Percentiles rank a stretch among this genome's conserved stretches.
These are phyloP conservation scores for Hucho hucho DNA, from an alignment of 2,113 vertebrate species.

Conservation along the genomic window DNA sequence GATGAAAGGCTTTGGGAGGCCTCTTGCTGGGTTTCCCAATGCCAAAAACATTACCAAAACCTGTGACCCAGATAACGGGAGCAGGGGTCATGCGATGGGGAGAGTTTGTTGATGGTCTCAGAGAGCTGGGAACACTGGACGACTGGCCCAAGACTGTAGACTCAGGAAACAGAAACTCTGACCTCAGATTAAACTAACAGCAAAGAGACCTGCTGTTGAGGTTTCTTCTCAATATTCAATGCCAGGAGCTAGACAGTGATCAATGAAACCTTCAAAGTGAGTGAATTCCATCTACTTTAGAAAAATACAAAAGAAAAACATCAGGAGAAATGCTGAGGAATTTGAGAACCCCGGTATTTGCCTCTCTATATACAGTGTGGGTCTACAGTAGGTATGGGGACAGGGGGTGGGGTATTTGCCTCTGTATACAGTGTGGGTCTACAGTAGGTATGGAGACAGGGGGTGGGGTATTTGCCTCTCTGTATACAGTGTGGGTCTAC, in stretches of 20 bases:
- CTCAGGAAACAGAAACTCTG: too few species aligned
- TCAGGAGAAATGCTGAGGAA: not conserved
- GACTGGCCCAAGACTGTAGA: too few species aligned
- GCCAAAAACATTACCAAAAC: too few species aligned
- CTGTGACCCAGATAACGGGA: too few species aligned
- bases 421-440: not conserved
- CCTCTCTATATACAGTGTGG: not conserved
- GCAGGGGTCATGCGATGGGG: too few species aligned
- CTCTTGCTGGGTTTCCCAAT: too few species aligned
- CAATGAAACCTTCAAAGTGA: not conserved
- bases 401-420: too few species aligned
- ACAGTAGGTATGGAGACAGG: not conserved
- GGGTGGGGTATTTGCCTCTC: too few species aligned
- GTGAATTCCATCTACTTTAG: not conserved
- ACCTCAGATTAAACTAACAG: not conserved
- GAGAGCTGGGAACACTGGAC: too few species aligned
- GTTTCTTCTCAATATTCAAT: slow-evolving; percentile 9
- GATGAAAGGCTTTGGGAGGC: slow-evolving; percentile 17
- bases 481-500: too few species aligned
- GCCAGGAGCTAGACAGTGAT: not conserved
- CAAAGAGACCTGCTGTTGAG: slow-evolving; percentile 6
- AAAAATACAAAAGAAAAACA: not conserved
- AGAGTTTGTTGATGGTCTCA: too few species aligned
- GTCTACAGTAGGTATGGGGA: not conserved
- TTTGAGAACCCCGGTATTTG: not conserved